These are phyloP conservation scores for Paramisgurnus dabryanus DNA, from an alignment of 2,113 vertebrate genomes.

Conservation along the genomic window DNA sequence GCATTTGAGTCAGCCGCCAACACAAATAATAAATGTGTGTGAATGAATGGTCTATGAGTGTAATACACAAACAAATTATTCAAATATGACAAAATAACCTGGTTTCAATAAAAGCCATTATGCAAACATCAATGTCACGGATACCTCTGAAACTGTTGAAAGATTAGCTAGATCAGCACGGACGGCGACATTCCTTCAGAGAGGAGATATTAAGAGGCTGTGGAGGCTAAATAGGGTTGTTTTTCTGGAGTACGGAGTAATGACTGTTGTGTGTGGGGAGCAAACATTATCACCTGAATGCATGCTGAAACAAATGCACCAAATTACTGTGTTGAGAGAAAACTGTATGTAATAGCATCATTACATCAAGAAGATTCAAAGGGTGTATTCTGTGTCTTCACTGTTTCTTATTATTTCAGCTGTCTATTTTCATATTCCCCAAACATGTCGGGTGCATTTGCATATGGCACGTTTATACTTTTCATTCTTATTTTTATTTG, in stretches of 20 bases:
- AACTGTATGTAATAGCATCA: constrained; percentile 35
- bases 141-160: constrained; percentile 34
- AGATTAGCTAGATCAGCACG: constrained; percentile 43
- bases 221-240: constrained; percentile 33
- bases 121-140: constrained; percentile 33
- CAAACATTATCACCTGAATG: constrained; percentile 42
- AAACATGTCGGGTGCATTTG: not conserved
- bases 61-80: not conserved
- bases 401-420: not conserved
- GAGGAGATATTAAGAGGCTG: constrained; percentile 23
- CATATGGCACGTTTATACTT: too few relatives aligned
- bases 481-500: not conserved
- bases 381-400: constrained; percentile 1
- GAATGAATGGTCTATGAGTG: too few relatives aligned
- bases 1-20: not conserved
- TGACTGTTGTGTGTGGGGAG: constrained; percentile 44
- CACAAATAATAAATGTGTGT: not conserved
- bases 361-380: constrained; percentile 28
- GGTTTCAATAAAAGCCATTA: constrained; percentile 19
- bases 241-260: constrained; percentile 46
- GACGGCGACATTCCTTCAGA: constrained; percentile 19
- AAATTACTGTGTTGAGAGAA: constrained; percentile 24
- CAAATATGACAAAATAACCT: constrained; percentile 34
- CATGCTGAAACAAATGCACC: constrained; percentile 23
- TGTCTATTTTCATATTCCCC: constrained; percentile 4